Conservation (phyloP, 2,113 vertebrate genomes). For the Amblyornis subalaris region DNA sequence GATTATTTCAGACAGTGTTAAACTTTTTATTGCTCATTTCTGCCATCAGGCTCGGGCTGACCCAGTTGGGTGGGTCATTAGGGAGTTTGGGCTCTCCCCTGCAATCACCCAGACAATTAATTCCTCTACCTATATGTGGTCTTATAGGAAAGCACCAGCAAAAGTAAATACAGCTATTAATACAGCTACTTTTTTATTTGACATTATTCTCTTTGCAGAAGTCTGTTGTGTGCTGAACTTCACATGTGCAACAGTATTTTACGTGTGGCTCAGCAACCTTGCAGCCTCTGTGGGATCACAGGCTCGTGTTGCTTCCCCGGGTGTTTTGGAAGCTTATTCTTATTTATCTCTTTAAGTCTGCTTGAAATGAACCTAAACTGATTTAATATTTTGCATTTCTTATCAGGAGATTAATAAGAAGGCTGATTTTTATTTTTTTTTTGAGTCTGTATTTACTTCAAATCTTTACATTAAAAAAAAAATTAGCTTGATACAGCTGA, state of each 20-base stretch:
- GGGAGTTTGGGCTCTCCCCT: background rate
- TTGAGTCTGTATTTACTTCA: background rate
- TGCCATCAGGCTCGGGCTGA: slow-evolving; percentile 31
- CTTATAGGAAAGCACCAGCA: background rate
- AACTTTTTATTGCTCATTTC: slow-evolving; percentile 60
- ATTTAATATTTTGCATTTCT: background rate
- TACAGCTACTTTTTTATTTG: background rate
- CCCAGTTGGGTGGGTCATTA: slow-evolving; percentile 38
- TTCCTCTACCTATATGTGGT: background rate
- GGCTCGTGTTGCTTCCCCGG: background rate
- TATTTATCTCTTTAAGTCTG: background rate
- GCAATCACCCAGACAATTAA: background rate
- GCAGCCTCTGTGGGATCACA: background rate
- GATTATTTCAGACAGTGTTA: slow-evolving; percentile 64
- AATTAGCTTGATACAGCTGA: background rate
- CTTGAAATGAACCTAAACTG: background rate
- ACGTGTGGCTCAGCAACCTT: background rate
- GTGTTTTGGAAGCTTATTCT: background rate
- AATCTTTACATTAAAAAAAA: background rate
- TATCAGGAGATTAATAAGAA: background rate
- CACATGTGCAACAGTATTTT: background rate
- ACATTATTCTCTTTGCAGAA: background rate
- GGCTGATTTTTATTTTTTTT: background rate
- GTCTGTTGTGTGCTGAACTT: background rate
- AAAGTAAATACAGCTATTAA: background rate